Conservation (phyloP, 2,888 invertebrate genomes). For the Disparrhopalites patrizii region DNA sequence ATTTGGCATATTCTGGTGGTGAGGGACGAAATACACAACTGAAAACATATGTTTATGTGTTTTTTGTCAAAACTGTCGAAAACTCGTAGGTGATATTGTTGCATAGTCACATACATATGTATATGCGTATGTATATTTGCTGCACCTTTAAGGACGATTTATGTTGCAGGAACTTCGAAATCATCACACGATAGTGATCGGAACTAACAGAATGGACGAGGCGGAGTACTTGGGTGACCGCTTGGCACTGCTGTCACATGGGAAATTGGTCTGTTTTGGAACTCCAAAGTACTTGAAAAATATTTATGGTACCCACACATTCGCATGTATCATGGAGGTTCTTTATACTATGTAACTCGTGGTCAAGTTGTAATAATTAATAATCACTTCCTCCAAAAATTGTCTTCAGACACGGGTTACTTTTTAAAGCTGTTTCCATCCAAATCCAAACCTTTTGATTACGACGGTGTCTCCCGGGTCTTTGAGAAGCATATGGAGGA, state of each 20-base stretch:
- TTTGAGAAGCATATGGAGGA: slow-evolving; percentile 22
- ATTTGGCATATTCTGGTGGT: slow-evolving; percentile 39
- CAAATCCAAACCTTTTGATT: neutral
- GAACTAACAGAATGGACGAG: slow-evolving; percentile 39
- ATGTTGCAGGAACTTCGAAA: slow-evolving; percentile 24
- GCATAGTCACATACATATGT: no score
- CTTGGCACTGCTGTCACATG: slow-evolving; percentile 39
- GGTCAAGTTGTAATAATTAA: neutral
- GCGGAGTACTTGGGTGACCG: slow-evolving; percentile 42
- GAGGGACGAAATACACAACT: no score
- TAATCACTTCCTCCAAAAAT: neutral
- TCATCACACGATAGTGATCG: slow-evolving; percentile 37
- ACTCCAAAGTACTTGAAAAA: slow-evolving; percentile 30
- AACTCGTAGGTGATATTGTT: no score
- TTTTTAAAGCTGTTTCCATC: slow-evolving; percentile 30
- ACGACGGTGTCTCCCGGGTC: neutral
- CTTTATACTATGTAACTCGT: neutral
- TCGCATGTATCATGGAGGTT: neutral
- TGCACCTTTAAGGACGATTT: no score
- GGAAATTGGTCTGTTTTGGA: slow-evolving; percentile 40
- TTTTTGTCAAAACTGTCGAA: neutral
- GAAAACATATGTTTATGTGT: neutral
- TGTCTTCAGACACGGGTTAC: slow-evolving; percentile 36
- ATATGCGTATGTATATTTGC: no score
- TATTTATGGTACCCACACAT: slow-evolving; percentile 29